Evolutionary conservation across 2,797 vertebrate genomes (phyloP).

Genomic region (Premnoplex brunnescens): DNA sequence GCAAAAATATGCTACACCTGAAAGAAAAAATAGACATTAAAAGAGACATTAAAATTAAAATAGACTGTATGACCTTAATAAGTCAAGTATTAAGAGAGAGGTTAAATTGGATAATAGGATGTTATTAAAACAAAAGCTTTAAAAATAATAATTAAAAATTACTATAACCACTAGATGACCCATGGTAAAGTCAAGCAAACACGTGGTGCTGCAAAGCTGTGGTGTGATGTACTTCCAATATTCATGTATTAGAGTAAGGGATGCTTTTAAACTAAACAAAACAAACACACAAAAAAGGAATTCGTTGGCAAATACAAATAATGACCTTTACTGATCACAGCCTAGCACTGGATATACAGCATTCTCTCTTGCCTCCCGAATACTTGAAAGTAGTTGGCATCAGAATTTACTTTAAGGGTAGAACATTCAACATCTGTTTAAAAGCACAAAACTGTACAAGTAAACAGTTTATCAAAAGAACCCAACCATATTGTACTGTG

Average conservation of each 20-base stretch:
- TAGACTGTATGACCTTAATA: not conserved
- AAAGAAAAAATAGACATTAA: not conserved
- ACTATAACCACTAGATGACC: not conserved
- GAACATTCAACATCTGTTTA: not conserved
- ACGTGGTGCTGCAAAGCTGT: not conserved
- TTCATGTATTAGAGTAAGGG: not conserved
- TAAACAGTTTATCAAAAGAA: not conserved
- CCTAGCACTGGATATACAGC: not conserved
- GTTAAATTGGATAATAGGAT: not conserved
- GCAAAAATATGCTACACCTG: not conserved
- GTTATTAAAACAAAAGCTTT: not conserved
- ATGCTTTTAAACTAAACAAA: not conserved
- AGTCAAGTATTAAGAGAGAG: not conserved
- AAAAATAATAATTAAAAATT: slow-evolving; percentile 15
- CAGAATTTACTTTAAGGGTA: not conserved
- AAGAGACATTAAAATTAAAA: not conserved
- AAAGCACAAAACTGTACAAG: not conserved
- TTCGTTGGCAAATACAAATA: not conserved
- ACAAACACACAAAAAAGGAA: not conserved
- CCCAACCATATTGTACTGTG: not conserved
- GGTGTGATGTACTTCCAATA: not conserved
- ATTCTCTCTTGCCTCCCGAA: not conserved
- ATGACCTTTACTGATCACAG: not conserved
- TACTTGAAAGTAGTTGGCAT: not conserved
- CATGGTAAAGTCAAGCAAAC: not conserved